Evolutionary conservation across 2,888 invertebrate species (phyloP).

Genomic region (Digitonthophagus gazella): DNA sequence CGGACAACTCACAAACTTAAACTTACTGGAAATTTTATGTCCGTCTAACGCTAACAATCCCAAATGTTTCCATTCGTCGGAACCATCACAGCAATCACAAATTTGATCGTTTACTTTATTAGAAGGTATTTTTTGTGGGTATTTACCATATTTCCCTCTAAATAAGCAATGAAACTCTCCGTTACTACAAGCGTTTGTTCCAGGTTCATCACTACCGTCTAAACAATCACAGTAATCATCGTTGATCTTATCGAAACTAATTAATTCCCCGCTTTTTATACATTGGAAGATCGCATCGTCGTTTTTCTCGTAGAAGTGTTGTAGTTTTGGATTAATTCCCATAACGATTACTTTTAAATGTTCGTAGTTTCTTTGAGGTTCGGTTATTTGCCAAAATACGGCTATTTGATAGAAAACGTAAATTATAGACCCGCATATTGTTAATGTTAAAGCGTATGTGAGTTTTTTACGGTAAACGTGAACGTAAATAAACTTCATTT

Average conservation of each 20-base stretch:
- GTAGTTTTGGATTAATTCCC: conserved; percentile 50
- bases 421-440: not conserved
- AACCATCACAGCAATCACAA: conserved; percentile 93
- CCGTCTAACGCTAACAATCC: not conserved
- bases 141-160: conserved; percentile 52
- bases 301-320: conserved; percentile 51
- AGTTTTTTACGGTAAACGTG: not conserved
- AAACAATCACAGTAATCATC: conserved; percentile 86
- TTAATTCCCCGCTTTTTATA: conserved; percentile 50
- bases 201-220: conserved; percentile 76
- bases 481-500: not conserved
- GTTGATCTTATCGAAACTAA: conserved; percentile 63
- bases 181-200: conserved; percentile 84
- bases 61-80: conserved; percentile 69
- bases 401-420: not conserved
- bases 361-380: not conserved
- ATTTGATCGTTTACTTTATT: conserved; percentile 89
- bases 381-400: not conserved
- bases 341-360: conserved; percentile 34
- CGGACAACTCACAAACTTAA: not conserved
- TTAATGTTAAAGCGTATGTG: not conserved
- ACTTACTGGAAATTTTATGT: not conserved
- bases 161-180: conserved; percentile 79
- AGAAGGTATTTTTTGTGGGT: conserved; percentile 61
- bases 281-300: conserved; percentile 52